Evolutionary conservation across 2,797 vertebrate species (phyloP).

Genomic region (Tauraco hartlaubi): DNA sequence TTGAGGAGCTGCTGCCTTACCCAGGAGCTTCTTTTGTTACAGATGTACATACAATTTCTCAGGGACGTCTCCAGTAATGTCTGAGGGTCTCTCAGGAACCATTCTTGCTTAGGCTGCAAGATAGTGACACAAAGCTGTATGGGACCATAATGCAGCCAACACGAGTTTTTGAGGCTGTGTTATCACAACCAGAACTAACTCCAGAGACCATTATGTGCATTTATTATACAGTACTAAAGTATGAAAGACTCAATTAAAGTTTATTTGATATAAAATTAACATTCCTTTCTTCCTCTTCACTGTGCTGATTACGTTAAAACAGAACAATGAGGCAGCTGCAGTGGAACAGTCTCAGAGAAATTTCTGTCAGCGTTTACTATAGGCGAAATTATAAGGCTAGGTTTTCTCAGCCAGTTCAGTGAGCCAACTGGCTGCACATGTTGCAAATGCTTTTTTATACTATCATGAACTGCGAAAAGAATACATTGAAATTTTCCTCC

Average conservation of each 20-base stretch:
- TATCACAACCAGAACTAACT: constrained; percentile 20
- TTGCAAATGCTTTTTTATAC: constrained; percentile 18
- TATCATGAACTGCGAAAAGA: constrained; percentile 19
- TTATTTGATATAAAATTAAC: constrained; percentile 66
- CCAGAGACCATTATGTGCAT: constrained; percentile 7
- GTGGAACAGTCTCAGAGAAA: constrained; percentile 57
- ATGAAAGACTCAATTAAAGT: constrained; percentile 69
- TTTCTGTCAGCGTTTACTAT: constrained; percentile 67
- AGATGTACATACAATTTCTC: background rate
- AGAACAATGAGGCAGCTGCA: constrained; percentile 74
- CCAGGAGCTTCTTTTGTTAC: background rate
- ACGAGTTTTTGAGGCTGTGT: background rate
- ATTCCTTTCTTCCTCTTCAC: constrained; percentile 45
- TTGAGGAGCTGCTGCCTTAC: background rate
- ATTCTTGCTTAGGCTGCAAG: background rate
- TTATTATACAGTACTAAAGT: constrained; percentile 51
- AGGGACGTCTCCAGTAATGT: background rate
- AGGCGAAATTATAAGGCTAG: constrained; percentile 57
- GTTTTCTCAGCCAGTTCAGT: constrained; percentile 50
- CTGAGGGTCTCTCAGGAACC: background rate
- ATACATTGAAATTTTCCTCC: constrained; percentile 36
- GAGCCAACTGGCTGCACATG: constrained; percentile 69
- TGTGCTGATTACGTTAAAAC: constrained; percentile 61
- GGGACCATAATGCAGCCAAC: background rate
- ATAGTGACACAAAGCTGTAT: background rate